A percentile compares a stretch with the other conserved stretches of the same genome.
phyloP scores from a whole-genome alignment of 2,797 vertebrate species.

The Mastacembelus armatus region DNA sequence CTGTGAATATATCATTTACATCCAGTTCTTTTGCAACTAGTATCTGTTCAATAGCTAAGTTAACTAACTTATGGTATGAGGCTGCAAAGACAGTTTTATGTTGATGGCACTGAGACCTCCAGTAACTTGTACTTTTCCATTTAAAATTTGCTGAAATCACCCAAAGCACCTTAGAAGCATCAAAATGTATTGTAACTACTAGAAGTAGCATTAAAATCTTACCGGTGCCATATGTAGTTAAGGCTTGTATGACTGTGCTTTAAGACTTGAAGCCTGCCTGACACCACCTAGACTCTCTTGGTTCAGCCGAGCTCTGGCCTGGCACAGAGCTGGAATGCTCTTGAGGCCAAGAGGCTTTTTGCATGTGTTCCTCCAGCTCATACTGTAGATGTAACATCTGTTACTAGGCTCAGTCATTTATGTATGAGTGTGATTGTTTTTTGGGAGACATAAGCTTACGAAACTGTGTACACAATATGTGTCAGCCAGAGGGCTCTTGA shows the following conservation, averaged over 20 bases:
- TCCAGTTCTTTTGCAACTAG: no score
- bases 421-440: conserved; percentile 31
- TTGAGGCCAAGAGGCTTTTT: conserved; percentile 16
- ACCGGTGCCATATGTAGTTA: background rate
- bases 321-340: conserved; percentile 19
- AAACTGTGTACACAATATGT: conserved; percentile 25
- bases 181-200: background rate
- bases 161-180: background rate
- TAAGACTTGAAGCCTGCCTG: background rate
- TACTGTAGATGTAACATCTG: conserved; percentile 50
- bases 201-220: background rate
- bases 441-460: conserved; percentile 13
- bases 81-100: background rate
- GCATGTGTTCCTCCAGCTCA: conserved; percentile 43
- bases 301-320: conserved; percentile 14
- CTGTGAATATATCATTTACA: no score
- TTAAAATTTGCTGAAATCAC: no score
- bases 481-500: background rate
- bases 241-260: background rate
- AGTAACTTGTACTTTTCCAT: no score
- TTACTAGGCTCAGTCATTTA: conserved; percentile 20
- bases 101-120: background rate
- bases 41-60: background rate
- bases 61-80: background rate
- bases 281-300: conserved; percentile 5